phyloP scores from a whole-genome alignment of 2,888 invertebrate genomes.

The Drosophila helvetica region DNA sequence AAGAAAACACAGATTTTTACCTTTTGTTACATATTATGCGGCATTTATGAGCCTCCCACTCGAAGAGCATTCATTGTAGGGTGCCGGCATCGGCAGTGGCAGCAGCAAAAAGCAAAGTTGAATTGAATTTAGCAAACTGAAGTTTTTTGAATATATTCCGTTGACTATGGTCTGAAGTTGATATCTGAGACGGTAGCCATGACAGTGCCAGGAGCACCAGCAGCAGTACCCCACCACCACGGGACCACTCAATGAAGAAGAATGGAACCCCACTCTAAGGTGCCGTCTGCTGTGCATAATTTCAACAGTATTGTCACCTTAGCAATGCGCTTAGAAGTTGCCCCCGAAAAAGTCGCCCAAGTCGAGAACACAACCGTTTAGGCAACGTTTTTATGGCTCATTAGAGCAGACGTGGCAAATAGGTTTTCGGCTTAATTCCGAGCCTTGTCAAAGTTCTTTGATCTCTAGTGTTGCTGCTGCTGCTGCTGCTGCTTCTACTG shows the following conservation, averaged over 20 bases:
- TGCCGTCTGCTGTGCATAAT: slow-evolving; percentile 29
- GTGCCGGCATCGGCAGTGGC: slow-evolving; percentile 6
- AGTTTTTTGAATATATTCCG: slow-evolving; percentile 50
- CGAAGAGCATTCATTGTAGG: neutral
- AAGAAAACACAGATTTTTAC: no score
- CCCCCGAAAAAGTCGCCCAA: slow-evolving; percentile 11
- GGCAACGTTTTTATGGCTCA: slow-evolving; percentile 75
- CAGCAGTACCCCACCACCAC: no score
- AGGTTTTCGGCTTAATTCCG: slow-evolving; percentile 58
- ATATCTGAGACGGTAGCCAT: slow-evolving; percentile 38
- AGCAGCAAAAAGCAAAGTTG: slow-evolving; percentile 38
- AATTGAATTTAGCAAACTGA: slow-evolving; percentile 47
- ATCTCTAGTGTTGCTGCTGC: slow-evolving; percentile 48
- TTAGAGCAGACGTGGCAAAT: slow-evolving; percentile 74
- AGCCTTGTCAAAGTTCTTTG: slow-evolving; percentile 69
- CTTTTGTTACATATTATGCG: neutral
- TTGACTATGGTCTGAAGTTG: slow-evolving; percentile 38
- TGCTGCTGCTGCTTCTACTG: neutral
- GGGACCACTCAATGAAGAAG: no score
- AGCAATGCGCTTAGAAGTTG: slow-evolving; percentile 43
- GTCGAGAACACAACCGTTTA: slow-evolving; percentile 39
- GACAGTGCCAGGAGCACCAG: slow-evolving; percentile 22
- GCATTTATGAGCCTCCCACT: neutral
- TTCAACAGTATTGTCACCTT: slow-evolving; percentile 52
- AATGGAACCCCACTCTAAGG: neutral